Percentiles rank a stretch among this genome's conserved stretches.
These are phyloP conservation scores for Orius laevigatus DNA, from an alignment of 1,140 invertebrate genomes.

Conservation along the genomic window DNA sequence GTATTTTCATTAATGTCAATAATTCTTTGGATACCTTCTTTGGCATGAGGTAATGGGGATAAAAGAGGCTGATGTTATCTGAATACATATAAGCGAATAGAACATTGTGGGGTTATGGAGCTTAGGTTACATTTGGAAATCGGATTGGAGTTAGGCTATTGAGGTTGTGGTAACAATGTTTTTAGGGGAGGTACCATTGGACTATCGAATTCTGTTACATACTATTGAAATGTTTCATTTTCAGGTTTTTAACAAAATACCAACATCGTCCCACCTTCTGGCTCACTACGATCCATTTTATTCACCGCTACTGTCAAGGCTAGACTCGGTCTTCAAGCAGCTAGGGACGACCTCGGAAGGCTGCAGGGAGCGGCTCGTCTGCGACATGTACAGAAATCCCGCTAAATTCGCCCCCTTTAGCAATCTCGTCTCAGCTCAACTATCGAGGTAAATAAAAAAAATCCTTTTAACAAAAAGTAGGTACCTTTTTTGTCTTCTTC, in stretches of 20 bases:
- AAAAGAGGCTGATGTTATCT: too few relatives aligned
- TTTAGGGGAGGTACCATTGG: too few relatives aligned
- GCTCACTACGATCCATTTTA: constrained; percentile 58
- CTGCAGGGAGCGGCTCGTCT: constrained; percentile 58
- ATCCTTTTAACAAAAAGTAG: not conserved
- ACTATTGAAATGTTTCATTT: constrained; percentile 21
- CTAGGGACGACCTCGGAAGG: constrained; percentile 46
- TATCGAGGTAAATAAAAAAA: constrained; percentile 52
- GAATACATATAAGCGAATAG: too few relatives aligned
- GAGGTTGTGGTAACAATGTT: too few relatives aligned
- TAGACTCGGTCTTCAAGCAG: constrained; percentile 53
- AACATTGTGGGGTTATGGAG: too few relatives aligned
- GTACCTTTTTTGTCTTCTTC: not conserved
- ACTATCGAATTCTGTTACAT: too few relatives aligned
- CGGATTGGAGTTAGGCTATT: too few relatives aligned
- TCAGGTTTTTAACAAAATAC: constrained; percentile 68
- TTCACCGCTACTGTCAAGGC: constrained; percentile 50
- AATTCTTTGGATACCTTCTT: too few relatives aligned
- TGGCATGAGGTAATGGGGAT: too few relatives aligned
- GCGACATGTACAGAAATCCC: constrained; percentile 67
- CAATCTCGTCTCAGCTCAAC: constrained; percentile 62
- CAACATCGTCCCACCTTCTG: constrained; percentile 57
- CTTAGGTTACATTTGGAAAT: too few relatives aligned
- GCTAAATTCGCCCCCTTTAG: constrained; percentile 59
- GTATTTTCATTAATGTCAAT: too few relatives aligned